Percentiles rank a stretch among this genome's conserved stretches.
Evolutionary conservation across 2,113 vertebrate species (phyloP).

Genomic region (Pionites leucogaster): DNA sequence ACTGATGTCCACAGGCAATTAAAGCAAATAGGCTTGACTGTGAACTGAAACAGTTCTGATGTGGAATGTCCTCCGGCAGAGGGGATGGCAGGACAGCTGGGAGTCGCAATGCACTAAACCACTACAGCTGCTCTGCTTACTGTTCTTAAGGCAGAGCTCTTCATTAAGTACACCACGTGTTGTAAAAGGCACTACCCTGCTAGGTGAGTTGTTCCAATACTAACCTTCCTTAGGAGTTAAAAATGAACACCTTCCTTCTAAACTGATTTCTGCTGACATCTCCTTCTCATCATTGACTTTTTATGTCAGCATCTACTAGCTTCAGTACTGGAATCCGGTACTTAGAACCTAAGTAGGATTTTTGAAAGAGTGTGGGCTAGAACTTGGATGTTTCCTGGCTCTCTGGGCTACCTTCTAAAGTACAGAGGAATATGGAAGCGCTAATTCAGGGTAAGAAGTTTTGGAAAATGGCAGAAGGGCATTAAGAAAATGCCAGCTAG

Average conservation of each 20-base stretch:
- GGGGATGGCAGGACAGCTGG: not conserved
- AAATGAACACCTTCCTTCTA: not conserved
- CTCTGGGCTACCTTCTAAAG: not conserved
- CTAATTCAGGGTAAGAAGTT: not conserved
- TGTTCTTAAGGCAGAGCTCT: not conserved
- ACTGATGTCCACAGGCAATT: not conserved
- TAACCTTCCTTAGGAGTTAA: not conserved
- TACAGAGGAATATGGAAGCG: not conserved
- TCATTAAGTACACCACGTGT: not conserved
- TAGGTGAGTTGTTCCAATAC: not conserved
- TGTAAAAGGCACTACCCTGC: not conserved
- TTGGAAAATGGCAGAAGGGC: not conserved
- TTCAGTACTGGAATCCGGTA: not conserved
- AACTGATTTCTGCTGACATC: not conserved
- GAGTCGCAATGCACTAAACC: not conserved
- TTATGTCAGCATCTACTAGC: not conserved
- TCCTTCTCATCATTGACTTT: not conserved
- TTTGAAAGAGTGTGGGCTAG: not conserved
- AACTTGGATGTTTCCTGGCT: not conserved
- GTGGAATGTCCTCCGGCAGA: not conserved
- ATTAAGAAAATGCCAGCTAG: not conserved
- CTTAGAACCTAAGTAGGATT: not conserved
- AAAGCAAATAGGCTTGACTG: not conserved
- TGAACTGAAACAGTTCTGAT: not conserved
- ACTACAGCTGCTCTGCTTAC: not conserved